phyloP scores from a whole-genome alignment of 1,140 invertebrate genomes.

The Zaprionus taronus region DNA sequence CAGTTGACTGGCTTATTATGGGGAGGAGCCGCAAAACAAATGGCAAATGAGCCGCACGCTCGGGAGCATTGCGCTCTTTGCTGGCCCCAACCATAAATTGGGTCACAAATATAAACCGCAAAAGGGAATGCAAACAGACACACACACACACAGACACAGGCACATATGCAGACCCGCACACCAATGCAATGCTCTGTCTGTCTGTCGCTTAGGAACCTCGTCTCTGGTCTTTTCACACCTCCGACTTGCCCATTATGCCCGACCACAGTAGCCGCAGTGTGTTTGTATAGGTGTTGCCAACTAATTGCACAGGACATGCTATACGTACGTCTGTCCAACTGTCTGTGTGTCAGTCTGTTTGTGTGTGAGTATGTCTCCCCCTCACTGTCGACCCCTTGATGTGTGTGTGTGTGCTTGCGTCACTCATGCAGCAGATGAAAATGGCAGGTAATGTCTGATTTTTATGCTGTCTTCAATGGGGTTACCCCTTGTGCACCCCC shows the following conservation, averaged over 20 bases:
- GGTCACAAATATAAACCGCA: constrained; percentile 67
- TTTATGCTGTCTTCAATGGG: constrained; percentile 65
- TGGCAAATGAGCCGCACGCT: constrained; percentile 63
- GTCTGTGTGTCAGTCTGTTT: neutral
- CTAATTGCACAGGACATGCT: constrained; percentile 56
- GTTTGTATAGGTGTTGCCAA: constrained; percentile 69
- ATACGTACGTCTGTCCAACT: neutral
- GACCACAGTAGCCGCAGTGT: constrained; percentile 68
- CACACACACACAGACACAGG: constrained; percentile 20
- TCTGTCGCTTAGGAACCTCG: constrained; percentile 1
- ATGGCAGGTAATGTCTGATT: constrained; percentile 63
- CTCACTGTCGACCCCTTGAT: neutral
- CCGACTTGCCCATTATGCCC: constrained; percentile 52
- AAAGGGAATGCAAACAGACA: constrained; percentile 45
- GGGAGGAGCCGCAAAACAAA: constrained; percentile 60
- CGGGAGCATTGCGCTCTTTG: constrained; percentile 28
- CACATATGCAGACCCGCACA: constrained; percentile 16
- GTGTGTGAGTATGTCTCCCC: neutral
- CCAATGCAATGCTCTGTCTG: constrained; percentile 38
- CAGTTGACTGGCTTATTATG: constrained; percentile 60
- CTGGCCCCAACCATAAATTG: constrained; percentile 44
- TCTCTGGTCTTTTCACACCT: constrained; percentile 34
- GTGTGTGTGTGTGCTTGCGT: neutral
- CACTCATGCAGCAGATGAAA: constrained; percentile 40
- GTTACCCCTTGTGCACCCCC: constrained; percentile 29